A percentile compares a stretch with the other conserved stretches of the same genome.
phyloP scores from a whole-genome alignment of 2,113 vertebrate genomes.

The Pandion haliaetus region DNA sequence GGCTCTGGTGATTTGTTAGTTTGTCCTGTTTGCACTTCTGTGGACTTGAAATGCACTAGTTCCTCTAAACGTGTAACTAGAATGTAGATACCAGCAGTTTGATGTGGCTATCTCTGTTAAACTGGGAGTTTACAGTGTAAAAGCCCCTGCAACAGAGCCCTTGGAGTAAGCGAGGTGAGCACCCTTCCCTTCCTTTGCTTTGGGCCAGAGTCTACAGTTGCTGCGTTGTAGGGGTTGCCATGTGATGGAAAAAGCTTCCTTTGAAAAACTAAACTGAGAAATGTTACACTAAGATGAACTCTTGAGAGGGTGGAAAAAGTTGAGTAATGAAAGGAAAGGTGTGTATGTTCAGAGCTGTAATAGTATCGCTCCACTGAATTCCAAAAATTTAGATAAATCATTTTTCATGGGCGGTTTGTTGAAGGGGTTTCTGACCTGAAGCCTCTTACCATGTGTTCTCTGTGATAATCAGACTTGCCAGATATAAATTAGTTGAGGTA shows the following conservation, averaged over 20 bases:
- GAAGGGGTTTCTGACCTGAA: not conserved
- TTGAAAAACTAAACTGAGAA: not conserved
- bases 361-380: not conserved
- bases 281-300: not conserved
- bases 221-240: not conserved
- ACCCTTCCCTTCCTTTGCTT: not conserved
- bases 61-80: not conserved
- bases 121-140: not conserved
- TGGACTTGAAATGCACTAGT: not conserved
- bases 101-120: not conserved
- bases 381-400: not conserved
- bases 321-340: not conserved
- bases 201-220: not conserved
- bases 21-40: not conserved
- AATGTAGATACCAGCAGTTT: not conserved
- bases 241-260: not conserved
- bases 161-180: not conserved
- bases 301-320: not conserved
- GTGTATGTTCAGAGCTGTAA: not conserved
- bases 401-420: not conserved
- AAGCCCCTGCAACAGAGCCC: not conserved
- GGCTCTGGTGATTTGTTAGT: not conserved
- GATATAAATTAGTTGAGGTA: not conserved
- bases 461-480: not conserved
- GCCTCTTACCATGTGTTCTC: not conserved